Evolutionary conservation across 1,140 invertebrate genomes (phyloP).

Genomic region (Panonychus citri): DNA sequence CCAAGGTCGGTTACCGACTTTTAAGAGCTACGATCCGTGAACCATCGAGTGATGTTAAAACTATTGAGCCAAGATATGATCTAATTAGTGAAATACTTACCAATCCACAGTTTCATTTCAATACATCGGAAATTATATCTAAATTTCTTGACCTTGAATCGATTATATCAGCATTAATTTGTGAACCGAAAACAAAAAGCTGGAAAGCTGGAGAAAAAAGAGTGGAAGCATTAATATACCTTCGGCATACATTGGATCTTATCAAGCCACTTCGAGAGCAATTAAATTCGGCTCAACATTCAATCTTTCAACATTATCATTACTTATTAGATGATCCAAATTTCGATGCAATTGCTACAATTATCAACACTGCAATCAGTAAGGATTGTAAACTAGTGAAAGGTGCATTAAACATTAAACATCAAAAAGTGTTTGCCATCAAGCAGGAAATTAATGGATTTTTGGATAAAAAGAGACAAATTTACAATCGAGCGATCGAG

Average conservation of each 20-base stretch:
- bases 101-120: conserved; percentile 23
- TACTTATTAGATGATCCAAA: conserved; percentile 28
- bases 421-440: conserved; percentile 37
- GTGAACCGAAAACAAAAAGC: conserved; percentile 32
- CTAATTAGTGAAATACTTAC: conserved; percentile 45
- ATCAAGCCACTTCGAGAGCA: conserved; percentile 38
- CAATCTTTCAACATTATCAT: conserved; percentile 34
- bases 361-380: conserved; percentile 41
- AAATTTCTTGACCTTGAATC: conserved; percentile 36
- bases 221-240: conserved; percentile 46
- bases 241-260: conserved; percentile 50
- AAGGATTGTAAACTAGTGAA: conserved; percentile 43
- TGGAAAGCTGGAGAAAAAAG: conserved; percentile 39
- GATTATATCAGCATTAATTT: conserved; percentile 32
- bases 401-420: conserved; percentile 36
- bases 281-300: conserved; percentile 31
- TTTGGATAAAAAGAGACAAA: conserved; percentile 48
- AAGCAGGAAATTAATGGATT: conserved; percentile 28
- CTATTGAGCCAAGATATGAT: conserved; percentile 41
- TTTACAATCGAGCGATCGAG: conserved; percentile 48
- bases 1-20: conserved; percentile 43
- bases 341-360: conserved; percentile 33
- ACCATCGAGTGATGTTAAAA: conserved; percentile 27
- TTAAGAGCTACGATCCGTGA: conserved; percentile 32
- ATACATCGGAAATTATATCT: conserved; percentile 25